Evolutionary conservation across 2,113 vertebrate species (phyloP).

Genomic region (Phyllostomus discolor): DNA sequence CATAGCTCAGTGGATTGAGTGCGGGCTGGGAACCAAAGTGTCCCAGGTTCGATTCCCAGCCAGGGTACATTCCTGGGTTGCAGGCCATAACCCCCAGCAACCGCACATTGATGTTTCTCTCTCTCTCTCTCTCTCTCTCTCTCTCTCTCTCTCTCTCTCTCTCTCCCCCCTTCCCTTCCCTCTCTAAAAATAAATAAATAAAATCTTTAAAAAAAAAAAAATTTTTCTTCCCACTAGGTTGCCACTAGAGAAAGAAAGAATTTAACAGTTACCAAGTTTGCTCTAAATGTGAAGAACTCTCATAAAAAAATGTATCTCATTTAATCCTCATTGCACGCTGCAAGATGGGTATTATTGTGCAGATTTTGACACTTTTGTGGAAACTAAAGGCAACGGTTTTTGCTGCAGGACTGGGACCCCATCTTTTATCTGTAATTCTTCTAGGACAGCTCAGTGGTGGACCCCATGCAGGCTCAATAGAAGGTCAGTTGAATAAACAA

Average conservation of each 20-base stretch:
- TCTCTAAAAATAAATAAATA: too few species aligned
- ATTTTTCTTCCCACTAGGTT: constrained; percentile 31
- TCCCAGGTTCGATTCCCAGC: too few species aligned
- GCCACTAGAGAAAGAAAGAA: constrained; percentile 43
- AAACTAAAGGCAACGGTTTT: not conserved
- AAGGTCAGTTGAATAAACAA: constrained; percentile 41
- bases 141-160: too few species aligned
- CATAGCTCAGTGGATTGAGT: too few species aligned
- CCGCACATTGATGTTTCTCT: too few species aligned
- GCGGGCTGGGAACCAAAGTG: too few species aligned
- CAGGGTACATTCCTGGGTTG: too few species aligned
- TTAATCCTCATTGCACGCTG: constrained; percentile 35
- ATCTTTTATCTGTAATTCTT: not conserved
- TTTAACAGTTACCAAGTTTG: constrained; percentile 59
- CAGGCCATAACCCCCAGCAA: too few species aligned
- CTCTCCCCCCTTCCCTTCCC: too few species aligned
- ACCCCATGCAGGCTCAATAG: not conserved
- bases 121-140: too few species aligned
- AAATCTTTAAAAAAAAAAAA: too few species aligned
- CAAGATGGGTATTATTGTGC: not conserved
- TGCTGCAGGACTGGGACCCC: not conserved
- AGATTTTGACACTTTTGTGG: not conserved
- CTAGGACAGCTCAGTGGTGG: not conserved
- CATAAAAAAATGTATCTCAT: constrained; percentile 62
- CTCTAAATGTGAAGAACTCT: constrained; percentile 45